phyloP scores from a whole-genome alignment of 1,140 invertebrate species.

The Brachionus koreanus region DNA sequence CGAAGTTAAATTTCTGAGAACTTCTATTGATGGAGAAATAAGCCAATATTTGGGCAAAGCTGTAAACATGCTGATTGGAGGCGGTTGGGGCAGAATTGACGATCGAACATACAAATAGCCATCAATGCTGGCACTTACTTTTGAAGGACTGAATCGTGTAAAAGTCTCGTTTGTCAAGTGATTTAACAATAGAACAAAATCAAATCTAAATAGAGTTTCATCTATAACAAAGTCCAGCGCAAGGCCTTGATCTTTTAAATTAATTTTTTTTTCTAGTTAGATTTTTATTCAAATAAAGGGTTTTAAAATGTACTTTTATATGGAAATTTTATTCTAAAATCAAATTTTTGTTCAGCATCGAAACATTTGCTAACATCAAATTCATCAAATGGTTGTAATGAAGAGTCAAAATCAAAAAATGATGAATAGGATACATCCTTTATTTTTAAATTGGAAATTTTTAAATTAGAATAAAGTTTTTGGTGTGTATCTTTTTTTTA shows the following conservation, averaged over 20 bases:
- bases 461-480: no score
- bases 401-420: constrained; percentile 27
- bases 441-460: no score
- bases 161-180: not conserved
- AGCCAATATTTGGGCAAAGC: constrained; percentile 17
- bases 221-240: not conserved
- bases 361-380: constrained; percentile 21
- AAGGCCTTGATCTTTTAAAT: not conserved
- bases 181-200: not conserved
- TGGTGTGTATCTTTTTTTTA: no score
- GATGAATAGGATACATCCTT: constrained; percentile 18
- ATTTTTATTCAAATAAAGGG: no score
- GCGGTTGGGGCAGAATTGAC: constrained; percentile 14
- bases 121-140: not conserved
- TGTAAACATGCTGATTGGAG: constrained; percentile 11
- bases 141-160: constrained; percentile 8
- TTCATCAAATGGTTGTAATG: not conserved
- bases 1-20: not conserved
- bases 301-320: not conserved
- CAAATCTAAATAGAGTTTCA: not conserved
- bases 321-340: constrained; percentile 36
- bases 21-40: not conserved
- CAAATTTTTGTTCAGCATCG: not conserved
- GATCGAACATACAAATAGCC: constrained; percentile 36
- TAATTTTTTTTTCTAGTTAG: not conserved